phyloP scores from a whole-genome alignment of 2,797 vertebrate species.

The Synaphobranchus kaupii region DNA sequence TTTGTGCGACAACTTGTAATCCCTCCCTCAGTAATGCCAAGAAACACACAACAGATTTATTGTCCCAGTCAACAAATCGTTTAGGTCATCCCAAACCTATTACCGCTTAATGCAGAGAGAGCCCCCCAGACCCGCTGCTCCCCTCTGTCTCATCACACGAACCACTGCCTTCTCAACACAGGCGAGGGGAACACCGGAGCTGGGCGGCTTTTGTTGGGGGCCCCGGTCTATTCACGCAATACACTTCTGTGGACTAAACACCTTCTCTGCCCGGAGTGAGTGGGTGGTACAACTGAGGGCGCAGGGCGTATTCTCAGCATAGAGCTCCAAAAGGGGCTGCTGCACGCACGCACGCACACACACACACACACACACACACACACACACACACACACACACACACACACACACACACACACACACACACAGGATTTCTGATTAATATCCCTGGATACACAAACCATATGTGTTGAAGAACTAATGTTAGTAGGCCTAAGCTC shows the following conservation, averaged over 20 bases:
- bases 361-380: constrained; percentile 20
- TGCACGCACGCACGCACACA: constrained; percentile 48
- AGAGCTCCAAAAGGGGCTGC: constrained; percentile 46
- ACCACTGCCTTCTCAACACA: constrained; percentile 67
- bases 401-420: neutral
- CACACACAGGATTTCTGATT: neutral
- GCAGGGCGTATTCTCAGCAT: constrained; percentile 53
- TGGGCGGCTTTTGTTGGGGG: constrained; percentile 59
- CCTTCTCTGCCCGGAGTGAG: constrained; percentile 49
- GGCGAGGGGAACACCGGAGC: constrained; percentile 50
- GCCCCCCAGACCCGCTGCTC: constrained; percentile 51
- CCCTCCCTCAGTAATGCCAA: constrained; percentile 78
- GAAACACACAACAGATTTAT: constrained; percentile 86
- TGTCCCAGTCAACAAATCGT: constrained; percentile 90
- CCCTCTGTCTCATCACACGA: constrained; percentile 62
- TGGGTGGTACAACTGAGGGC: constrained; percentile 48
- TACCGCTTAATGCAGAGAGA: constrained; percentile 75
- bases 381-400: constrained; percentile 19
- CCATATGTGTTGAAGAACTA: neutral
- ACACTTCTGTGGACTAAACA: constrained; percentile 56
- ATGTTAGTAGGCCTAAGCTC: neutral
- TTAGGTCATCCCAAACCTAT: constrained; percentile 89
- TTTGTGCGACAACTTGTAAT: constrained; percentile 84
- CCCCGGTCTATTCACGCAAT: constrained; percentile 60
- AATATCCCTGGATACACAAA: neutral